Percentiles rank a stretch among this genome's conserved stretches.
These are phyloP conservation scores for Sminthurinus aureus DNA, from an alignment of 2,888 invertebrate species.

Conservation along the genomic window DNA sequence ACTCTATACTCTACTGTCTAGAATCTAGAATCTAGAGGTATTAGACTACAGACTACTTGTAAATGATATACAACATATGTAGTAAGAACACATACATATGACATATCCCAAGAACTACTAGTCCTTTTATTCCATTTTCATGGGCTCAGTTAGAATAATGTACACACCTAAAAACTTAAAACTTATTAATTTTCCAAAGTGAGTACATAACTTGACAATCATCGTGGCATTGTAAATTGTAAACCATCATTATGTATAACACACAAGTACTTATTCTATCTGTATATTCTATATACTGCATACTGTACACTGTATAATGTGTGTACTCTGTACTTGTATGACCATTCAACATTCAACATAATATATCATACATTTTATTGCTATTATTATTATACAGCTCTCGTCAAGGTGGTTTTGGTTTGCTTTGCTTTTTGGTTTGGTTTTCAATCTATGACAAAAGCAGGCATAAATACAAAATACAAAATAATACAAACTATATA, in stretches of 20 bases:
- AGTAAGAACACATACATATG: background rate
- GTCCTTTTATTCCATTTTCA: background rate
- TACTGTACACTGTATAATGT: background rate
- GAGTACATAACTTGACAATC: no score
- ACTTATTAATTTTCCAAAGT: background rate
- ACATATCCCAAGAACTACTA: background rate
- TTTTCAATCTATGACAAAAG: no score
- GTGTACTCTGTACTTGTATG: background rate
- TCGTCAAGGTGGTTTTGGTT: slow-evolving; percentile 1
- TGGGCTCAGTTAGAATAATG: background rate
- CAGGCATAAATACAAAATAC: background rate
- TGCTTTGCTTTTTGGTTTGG: background rate
- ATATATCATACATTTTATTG: background rate
- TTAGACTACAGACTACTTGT: no score
- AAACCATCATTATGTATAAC: no score
- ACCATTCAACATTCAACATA: background rate
- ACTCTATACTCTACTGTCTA: background rate
- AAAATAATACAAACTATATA: background rate
- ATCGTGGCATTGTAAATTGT: no score
- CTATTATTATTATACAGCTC: background rate
- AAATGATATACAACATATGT: background rate
- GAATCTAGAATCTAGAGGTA: background rate
- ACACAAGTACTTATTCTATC: no score
- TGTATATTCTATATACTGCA: background rate
- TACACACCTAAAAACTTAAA: slow-evolving; percentile 1